phyloP scores from a whole-genome alignment of 1,140 invertebrate genomes.

The Lordiphosa collinella region DNA sequence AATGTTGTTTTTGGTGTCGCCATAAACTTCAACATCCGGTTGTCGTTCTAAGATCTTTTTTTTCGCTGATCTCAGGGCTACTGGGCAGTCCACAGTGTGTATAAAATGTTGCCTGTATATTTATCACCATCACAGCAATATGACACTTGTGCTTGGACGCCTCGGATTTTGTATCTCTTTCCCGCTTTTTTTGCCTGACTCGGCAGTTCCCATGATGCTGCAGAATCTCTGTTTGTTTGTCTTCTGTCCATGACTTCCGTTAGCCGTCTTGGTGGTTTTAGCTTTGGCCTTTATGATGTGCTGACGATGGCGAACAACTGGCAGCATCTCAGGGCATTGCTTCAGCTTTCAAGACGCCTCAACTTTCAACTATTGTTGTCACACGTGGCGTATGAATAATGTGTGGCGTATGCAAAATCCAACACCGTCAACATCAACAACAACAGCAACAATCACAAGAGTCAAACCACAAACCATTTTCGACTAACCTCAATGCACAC shows the following conservation, averaged over 20 bases:
- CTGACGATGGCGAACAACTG: constrained; percentile 45
- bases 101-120: constrained; percentile 64
- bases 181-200: constrained; percentile 47
- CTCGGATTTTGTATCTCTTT: constrained; percentile 5
- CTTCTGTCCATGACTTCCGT: constrained; percentile 73
- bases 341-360: constrained; percentile 46
- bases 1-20: constrained; percentile 21
- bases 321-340: constrained; percentile 36
- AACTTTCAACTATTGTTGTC: constrained; percentile 62
- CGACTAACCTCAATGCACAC: constrained; percentile 75
- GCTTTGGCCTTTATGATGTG: constrained; percentile 38
- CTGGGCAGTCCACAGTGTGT: constrained; percentile 50
- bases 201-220: constrained; percentile 75
- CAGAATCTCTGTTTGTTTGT: constrained; percentile 72
- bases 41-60: constrained; percentile 67
- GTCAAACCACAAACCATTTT: constrained; percentile 60
- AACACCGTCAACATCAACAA: constrained; percentile 14
- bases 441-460: constrained; percentile 19
- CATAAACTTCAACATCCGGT: constrained; percentile 72
- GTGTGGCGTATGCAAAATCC: constrained; percentile 51
- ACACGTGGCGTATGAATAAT: constrained; percentile 73
- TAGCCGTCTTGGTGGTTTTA: constrained; percentile 49
- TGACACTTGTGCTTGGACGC: constrained; percentile 70
- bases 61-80: constrained; percentile 64
- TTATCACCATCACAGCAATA: constrained; percentile 63